phyloP scores from a whole-genome alignment of 2,113 vertebrate genomes.

The Clarias magur region DNA sequence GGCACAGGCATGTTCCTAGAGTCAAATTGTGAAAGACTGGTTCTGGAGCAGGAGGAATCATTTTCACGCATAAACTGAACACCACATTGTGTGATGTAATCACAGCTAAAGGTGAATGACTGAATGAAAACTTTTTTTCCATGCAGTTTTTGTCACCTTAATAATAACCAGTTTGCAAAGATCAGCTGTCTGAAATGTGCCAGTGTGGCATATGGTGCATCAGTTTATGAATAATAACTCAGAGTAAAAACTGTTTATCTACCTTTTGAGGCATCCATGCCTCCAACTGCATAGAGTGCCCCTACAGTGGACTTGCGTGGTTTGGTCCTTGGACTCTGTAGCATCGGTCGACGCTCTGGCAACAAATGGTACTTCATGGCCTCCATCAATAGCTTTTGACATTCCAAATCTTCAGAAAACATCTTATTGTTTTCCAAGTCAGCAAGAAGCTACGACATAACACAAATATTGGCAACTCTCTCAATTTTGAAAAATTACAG shows the following conservation, averaged over 20 bases:
- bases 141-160: background rate
- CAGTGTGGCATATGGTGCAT: background rate
- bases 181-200: background rate
- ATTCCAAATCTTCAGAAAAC: slow-evolving; percentile 91
- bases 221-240: background rate
- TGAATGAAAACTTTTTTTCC: no score
- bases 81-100: no score
- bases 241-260: slow-evolving; percentile 2
- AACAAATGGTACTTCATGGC: slow-evolving; percentile 98
- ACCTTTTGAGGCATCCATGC: slow-evolving; percentile 96
- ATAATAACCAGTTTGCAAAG: slow-evolving; percentile 3
- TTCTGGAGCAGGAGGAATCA: no score
- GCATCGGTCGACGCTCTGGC: slow-evolving; percentile 89
- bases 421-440: slow-evolving; percentile 95
- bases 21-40: no score
- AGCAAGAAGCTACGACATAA: slow-evolving; percentile 81
- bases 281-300: slow-evolving; percentile 91
- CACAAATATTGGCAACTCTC: slow-evolving; percentile 5
- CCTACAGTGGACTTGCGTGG: slow-evolving; percentile 98
- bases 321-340: slow-evolving; percentile 94
- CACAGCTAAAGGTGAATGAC: no score
- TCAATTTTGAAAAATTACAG: background rate
- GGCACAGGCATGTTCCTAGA: no score
- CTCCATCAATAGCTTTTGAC: slow-evolving; percentile 96
- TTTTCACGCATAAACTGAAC: no score